Evolutionary conservation across 2,113 vertebrate genomes (phyloP), one percentile per base, ranked within the genome.

Genomic region (Cnemophilus loriae): DNA sequence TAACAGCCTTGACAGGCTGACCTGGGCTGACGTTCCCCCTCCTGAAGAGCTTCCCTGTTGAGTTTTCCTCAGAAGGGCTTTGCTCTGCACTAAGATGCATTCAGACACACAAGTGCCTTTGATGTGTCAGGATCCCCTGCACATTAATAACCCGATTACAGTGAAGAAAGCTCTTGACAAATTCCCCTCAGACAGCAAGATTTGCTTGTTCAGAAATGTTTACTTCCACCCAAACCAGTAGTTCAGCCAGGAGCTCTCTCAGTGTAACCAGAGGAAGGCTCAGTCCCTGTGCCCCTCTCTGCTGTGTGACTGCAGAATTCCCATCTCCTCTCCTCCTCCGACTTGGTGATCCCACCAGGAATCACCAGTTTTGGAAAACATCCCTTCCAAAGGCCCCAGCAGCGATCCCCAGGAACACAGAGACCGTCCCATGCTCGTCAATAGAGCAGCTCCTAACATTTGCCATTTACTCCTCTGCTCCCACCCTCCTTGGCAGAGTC

Each of bases 111-210:
- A 5, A 83, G 71, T 33, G 4, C 35, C 86, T 95, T 89, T 90
- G 83, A 92, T 75, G 44, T 78, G 56, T 90, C 91, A 89, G 79
- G 71, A 92, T 73, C 23, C 42, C 57, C 59, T 22, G 65, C 70
- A 82, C 10, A 0, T 82, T 82, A 68, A 74, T 59, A 88, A 87
- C 81, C 52, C 9, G 22, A 92, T 84, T 93, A 84, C 16, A 44
- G 33, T 0, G 3, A 15, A 41, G 56, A 84, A 81, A 47, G 50
- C 46, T 76, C 64, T 18, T 19, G 39, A 33, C 30, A 42, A 91
- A 80, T 26, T 81, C 80, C 50, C 24, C 27, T 22, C 50, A 67
- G 63, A 81, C 59, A 52, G 60, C 52, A 41, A n/a, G 56, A 74
- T 55, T 44, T 82, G 63, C 76, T 70, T 37, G 11, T 26, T 87